These are phyloP conservation scores for Yponomeuta sedellus DNA, from an alignment of 2,888 invertebrate species.

Conservation along the genomic window DNA sequence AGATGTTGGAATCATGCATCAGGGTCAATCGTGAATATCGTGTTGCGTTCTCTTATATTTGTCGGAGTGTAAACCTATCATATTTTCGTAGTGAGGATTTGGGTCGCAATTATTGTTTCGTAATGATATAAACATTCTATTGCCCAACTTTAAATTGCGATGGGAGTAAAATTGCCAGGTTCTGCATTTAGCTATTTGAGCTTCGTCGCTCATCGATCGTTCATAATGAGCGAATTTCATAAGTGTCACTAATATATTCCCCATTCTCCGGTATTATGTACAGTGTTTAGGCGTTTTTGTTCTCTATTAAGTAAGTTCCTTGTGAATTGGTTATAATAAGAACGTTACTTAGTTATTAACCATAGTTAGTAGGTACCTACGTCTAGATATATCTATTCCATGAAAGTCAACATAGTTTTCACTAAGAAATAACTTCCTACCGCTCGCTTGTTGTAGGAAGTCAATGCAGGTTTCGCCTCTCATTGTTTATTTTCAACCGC, in stretches of 20 bases:
- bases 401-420: constrained; percentile 5
- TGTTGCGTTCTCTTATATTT: constrained; percentile 40
- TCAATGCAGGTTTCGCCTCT: constrained; percentile 40
- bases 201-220: no score
- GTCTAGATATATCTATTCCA: neutral
- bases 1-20: constrained; percentile 30
- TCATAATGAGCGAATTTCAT: neutral
- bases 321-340: constrained; percentile 8
- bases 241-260: neutral
- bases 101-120: constrained; percentile 30
- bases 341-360: neutral
- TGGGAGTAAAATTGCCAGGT: constrained; percentile 4
- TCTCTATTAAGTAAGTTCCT: constrained; percentile 3
- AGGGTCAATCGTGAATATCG: constrained; percentile 47
- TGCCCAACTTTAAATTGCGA: neutral
- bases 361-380: neutral
- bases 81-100: neutral
- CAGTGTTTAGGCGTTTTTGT: constrained; percentile 1
- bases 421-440: constrained; percentile 15
- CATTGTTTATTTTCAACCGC: constrained; percentile 27
- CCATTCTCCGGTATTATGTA: neutral
- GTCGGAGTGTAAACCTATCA: constrained; percentile 2
- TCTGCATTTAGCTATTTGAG: neutral
- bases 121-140: constrained; percentile 25
- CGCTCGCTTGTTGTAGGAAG: constrained; percentile 22